Conservation (phyloP, 2,113 vertebrate genomes). For the Crotalus viridis region DNA sequence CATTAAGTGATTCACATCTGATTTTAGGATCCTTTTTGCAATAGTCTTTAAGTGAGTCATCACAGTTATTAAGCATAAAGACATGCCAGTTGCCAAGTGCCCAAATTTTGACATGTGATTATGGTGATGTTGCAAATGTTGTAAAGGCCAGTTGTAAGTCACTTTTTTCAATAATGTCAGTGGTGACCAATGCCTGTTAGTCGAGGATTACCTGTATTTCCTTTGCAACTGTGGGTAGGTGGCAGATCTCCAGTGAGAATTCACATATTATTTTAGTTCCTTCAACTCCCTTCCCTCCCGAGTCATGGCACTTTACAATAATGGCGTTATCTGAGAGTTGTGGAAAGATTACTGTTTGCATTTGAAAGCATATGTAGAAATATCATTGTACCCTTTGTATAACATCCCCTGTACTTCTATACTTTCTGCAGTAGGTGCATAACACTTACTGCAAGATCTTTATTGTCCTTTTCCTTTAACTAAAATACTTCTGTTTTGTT, state of each 20-base stretch:
- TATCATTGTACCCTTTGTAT: not conserved
- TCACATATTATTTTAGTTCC: not conserved
- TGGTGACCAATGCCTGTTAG: not conserved
- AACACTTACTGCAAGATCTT: not conserved
- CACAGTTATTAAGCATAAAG: not conserved
- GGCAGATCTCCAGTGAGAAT: not conserved
- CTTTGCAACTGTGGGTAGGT: not conserved
- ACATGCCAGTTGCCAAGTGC: not conserved
- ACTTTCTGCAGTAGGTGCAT: not conserved
- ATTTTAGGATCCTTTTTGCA: not conserved
- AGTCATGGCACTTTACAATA: not conserved
- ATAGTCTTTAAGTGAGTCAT: not conserved
- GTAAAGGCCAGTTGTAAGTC: not conserved
- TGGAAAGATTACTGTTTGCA: not conserved
- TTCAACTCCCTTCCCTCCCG: not conserved
- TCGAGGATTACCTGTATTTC: not conserved
- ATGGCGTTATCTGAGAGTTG: not conserved
- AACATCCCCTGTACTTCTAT: not conserved
- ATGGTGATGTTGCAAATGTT: not conserved
- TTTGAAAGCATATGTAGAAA: not conserved
- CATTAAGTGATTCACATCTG: not conserved
- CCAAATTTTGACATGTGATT: not conserved
- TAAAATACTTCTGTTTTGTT: not conserved
- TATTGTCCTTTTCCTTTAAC: not conserved
- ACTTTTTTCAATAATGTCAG: not conserved